Evolutionary conservation across 2,113 vertebrate genomes (phyloP).

Genomic region (Archocentrus centrarchus): DNA sequence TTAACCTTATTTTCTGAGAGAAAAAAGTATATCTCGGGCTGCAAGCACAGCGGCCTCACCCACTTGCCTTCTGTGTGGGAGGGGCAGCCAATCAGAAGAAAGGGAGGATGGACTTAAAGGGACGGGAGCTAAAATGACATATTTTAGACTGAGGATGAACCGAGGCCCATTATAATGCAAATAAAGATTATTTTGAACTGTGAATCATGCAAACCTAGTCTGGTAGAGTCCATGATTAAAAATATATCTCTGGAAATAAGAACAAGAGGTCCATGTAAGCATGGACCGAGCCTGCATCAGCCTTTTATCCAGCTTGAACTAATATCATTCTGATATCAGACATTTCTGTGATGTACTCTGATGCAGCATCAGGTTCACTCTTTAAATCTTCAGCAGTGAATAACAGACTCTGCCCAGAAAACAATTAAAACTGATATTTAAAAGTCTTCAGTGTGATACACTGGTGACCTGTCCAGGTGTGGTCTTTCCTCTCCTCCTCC

Average conservation of each 20-base stretch:
- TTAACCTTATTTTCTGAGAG: neutral
- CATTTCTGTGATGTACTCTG: neutral
- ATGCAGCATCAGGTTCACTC: neutral
- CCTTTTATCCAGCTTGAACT: neutral
- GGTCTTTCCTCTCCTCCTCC: neutral
- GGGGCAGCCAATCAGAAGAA: neutral
- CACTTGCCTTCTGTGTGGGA: neutral
- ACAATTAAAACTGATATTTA: neutral
- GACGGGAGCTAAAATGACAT: neutral
- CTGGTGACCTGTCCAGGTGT: neutral
- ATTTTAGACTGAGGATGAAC: neutral
- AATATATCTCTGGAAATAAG: neutral
- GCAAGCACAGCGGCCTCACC: neutral
- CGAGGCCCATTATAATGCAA: neutral
- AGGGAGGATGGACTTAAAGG: neutral
- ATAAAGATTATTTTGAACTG: neutral
- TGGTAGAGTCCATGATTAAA: neutral
- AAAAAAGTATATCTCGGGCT: no score
- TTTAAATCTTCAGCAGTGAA: neutral
- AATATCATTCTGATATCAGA: neutral
- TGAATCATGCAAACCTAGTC: neutral
- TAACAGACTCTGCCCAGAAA: neutral
- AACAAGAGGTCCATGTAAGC: neutral
- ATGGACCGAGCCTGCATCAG: neutral
- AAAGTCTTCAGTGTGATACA: neutral